phyloP scores from a whole-genome alignment of 2,113 vertebrate species.

The Rattus norvegicus region GRCr8 NC_086019.1:6762501-6763000 shows the following conservation, averaged over 20 bases:
- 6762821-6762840: background rate
- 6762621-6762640: too few species aligned
- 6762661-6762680: too few species aligned
- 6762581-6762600: too few species aligned
- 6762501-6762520: background rate
- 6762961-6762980: background rate
- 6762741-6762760: background rate
- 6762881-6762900: background rate
- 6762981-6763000: background rate
- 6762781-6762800: background rate
- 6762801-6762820: background rate
- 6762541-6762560: too few species aligned
- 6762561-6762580: too few species aligned
- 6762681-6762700: too few species aligned
- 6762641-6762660: too few species aligned
- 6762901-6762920: background rate
- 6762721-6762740: background rate
- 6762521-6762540: background rate
- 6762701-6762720: background rate
- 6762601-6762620: too few species aligned
- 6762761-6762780: background rate
- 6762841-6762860: background rate
- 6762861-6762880: background rate
- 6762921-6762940: background rate
- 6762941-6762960: background rate